Evolutionary conservation across 2,797 vertebrate genomes (phyloP).

Genomic region (Heteromormyrus szaboi): DNA sequence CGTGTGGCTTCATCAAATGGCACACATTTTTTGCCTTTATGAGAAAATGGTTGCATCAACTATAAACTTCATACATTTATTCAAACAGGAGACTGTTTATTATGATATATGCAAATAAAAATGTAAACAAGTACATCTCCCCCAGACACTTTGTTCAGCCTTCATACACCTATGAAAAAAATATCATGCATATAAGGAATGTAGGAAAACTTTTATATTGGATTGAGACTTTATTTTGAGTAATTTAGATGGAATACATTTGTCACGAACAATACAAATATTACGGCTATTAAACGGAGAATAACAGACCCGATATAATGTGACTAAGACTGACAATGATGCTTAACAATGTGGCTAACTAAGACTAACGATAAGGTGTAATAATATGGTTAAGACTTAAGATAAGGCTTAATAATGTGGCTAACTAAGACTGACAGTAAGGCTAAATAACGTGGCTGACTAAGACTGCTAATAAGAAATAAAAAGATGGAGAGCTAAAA

Average conservation of each 20-base stretch:
- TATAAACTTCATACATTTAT: neutral
- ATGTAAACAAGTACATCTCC: neutral
- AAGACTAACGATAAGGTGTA: neutral
- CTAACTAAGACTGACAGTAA: neutral
- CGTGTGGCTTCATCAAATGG: neutral
- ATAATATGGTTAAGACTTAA: neutral
- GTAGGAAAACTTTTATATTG: neutral
- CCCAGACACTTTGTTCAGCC: neutral
- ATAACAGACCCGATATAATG: neutral
- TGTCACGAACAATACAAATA: neutral
- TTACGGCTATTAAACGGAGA: neutral
- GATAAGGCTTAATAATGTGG: neutral
- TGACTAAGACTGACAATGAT: neutral
- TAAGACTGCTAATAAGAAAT: neutral
- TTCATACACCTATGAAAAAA: neutral
- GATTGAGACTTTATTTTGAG: neutral
- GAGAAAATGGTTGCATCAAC: neutral
- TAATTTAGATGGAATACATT: neutral
- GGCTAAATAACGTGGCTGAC: neutral
- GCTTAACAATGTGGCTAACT: neutral
- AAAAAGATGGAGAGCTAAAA: neutral
- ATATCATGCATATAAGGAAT: neutral
- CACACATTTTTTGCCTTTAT: neutral
- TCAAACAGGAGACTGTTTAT: neutral
- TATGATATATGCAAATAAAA: neutral